phyloP scores from a whole-genome alignment of 2,797 vertebrate genomes.

The Cryptoprocta ferox region DNA sequence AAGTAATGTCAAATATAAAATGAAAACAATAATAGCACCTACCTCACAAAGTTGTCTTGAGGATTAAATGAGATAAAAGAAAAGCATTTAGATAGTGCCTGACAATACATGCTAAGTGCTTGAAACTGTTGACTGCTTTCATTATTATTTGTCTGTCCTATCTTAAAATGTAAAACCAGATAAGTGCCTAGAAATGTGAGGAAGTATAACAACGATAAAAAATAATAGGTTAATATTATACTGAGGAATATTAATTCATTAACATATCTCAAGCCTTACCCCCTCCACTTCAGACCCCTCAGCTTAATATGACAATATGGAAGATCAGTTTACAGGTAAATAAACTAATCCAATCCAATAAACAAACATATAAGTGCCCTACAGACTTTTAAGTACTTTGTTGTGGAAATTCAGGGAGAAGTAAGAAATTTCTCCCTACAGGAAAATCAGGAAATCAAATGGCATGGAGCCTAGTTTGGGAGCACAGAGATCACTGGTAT shows the following conservation, averaged over 20 bases:
- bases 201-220: slow-evolving; percentile 4
- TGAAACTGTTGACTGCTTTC: background rate
- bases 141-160: slow-evolving; percentile 21
- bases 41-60: slow-evolving; percentile 20
- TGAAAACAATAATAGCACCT: slow-evolving; percentile 40
- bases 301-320: background rate
- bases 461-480: background rate
- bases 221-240: slow-evolving; percentile 13
- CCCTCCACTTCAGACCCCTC: background rate
- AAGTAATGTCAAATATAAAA: slow-evolving; percentile 54
- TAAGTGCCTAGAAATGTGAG: slow-evolving; percentile 30
- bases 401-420: background rate
- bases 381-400: background rate
- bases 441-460: background rate
- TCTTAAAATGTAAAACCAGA: slow-evolving; percentile 52
- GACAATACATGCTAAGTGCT: background rate
- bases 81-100: background rate
- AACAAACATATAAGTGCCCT: background rate
- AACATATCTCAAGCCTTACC: background rate
- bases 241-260: background rate
- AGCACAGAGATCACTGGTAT: background rate
- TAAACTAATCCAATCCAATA: background rate
- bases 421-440: background rate
- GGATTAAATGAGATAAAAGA: slow-evolving; percentile 24
- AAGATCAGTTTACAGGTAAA: background rate